Conservation (phyloP, 2,797 vertebrate species). For the Euphonia xanthogaster region DNA sequence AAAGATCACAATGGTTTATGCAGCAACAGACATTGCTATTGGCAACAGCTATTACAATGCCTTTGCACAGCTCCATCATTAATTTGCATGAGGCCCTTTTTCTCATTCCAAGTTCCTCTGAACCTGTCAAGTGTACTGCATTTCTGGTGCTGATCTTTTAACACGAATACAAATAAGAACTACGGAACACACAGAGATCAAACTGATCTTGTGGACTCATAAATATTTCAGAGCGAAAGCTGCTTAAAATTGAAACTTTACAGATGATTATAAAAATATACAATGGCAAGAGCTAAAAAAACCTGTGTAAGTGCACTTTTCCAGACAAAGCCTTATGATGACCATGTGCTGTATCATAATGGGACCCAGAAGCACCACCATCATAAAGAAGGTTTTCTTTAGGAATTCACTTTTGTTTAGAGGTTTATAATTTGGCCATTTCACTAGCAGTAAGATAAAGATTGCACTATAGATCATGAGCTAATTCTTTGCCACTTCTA, state of each 20-base stretch:
- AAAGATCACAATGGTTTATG: background rate
- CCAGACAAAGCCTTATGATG: slow-evolving; percentile 68
- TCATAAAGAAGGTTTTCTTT: slow-evolving; percentile 47
- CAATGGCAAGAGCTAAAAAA: background rate
- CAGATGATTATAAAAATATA: background rate
- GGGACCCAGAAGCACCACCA: slow-evolving; percentile 61
- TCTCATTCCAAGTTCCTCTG: background rate
- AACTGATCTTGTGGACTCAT: background rate
- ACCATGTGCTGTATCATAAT: slow-evolving; percentile 54
- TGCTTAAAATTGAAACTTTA: background rate
- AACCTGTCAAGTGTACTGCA: background rate
- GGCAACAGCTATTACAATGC: slow-evolving; percentile 1
- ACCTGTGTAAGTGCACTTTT: background rate
- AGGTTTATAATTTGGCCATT: slow-evolving; percentile 49
- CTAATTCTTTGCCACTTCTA: background rate
- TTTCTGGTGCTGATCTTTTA: slow-evolving; percentile 19
- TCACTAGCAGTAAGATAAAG: background rate
- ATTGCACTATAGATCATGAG: background rate
- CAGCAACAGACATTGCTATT: background rate
- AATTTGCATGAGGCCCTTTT: background rate
- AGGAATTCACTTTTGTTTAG: slow-evolving; percentile 47
- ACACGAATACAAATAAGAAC: background rate
- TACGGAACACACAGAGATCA: background rate
- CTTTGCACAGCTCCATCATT: slow-evolving; percentile 3
- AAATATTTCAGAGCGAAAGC: slow-evolving; percentile 13